A percentile compares a stretch with the other conserved stretches of the same genome.
These are phyloP conservation scores for Oryzias woworae DNA, from an alignment of 2,113 vertebrate species.

Conservation along the genomic window DNA sequence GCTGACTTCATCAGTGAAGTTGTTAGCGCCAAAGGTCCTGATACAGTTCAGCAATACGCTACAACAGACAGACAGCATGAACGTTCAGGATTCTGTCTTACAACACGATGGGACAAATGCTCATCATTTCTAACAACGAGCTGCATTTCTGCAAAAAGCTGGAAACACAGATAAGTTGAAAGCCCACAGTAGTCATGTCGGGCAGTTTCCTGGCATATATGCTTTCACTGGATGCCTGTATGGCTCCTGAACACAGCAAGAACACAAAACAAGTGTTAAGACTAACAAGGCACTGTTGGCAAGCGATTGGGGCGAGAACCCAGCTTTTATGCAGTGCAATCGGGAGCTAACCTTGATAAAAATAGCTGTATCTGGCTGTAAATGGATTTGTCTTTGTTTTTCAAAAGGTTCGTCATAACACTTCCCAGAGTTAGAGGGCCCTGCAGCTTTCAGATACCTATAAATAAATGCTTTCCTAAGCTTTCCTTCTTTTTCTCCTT, in stretches of 20 bases:
- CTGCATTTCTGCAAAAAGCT: neutral
- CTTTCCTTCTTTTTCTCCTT: conserved; percentile 42
- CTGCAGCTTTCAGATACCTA: conserved; percentile 70
- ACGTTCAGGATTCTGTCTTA: conserved; percentile 10
- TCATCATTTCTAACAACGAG: conserved; percentile 7
- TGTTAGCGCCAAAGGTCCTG: conserved; percentile 52
- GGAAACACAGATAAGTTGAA: neutral
- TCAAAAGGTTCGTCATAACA: conserved; percentile 64
- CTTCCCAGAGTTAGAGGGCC: conserved; percentile 65
- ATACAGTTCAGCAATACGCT: conserved; percentile 33
- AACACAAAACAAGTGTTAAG: too few species aligned
- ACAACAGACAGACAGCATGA: neutral
- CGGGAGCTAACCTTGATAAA: conserved; percentile 62
- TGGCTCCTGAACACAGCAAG: conserved; percentile 25
- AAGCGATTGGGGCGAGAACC: conserved; percentile 15
- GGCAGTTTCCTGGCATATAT: conserved; percentile 2
- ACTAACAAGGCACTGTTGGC: conserved; percentile 43
- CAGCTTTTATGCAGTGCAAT: conserved; percentile 57
- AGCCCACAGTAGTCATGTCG: conserved; percentile 5
- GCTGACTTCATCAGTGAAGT: conserved; percentile 74
- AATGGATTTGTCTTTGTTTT: conserved; percentile 63
- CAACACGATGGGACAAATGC: neutral
- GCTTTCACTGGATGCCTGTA: conserved; percentile 49
- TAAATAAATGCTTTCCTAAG: conserved; percentile 77
- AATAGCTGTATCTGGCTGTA: conserved; percentile 59